These are phyloP conservation scores for Gasterosteus aculeatus DNA, from an alignment of 2,113 vertebrate species.

Conservation along the genomic window DNA sequence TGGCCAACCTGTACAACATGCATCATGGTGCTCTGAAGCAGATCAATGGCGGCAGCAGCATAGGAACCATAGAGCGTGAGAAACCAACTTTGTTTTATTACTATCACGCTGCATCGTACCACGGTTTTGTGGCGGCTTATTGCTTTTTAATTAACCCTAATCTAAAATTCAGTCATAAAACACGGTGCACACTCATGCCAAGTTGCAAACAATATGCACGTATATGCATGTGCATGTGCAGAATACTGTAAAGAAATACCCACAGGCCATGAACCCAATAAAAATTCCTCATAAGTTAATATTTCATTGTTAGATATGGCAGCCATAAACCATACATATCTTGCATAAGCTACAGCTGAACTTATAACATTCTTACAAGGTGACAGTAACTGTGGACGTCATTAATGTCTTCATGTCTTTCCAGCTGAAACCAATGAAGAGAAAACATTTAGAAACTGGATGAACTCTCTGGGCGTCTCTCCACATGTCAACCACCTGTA, in stretches of 20 bases:
- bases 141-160: not conserved
- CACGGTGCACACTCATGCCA: not conserved
- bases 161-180: not conserved
- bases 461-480: slow-evolving; percentile 95
- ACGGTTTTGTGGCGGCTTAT: not conserved
- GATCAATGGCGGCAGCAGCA: slow-evolving; percentile 77
- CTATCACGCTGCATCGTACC: not conserved
- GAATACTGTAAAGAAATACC: not conserved
- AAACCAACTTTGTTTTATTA: not conserved
- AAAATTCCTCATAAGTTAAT: not conserved
- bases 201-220: not conserved
- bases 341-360: not conserved
- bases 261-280: not conserved
- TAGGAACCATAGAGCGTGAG: slow-evolving; percentile 89
- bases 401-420: slow-evolving; percentile 20
- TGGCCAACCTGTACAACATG: slow-evolving; percentile 96
- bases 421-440: slow-evolving; percentile 93
- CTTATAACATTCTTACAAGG: not conserved
- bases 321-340: not conserved
- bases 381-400: not conserved
- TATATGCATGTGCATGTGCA: not conserved
- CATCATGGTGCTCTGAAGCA: slow-evolving; percentile 85
- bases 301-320: not conserved
- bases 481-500: slow-evolving; percentile 94
- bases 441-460: slow-evolving; percentile 97